Evolutionary conservation across 2,888 invertebrate species (phyloP), one percentile per base, ranked within the genome.

Genomic region (Myopa testacea): DNA sequence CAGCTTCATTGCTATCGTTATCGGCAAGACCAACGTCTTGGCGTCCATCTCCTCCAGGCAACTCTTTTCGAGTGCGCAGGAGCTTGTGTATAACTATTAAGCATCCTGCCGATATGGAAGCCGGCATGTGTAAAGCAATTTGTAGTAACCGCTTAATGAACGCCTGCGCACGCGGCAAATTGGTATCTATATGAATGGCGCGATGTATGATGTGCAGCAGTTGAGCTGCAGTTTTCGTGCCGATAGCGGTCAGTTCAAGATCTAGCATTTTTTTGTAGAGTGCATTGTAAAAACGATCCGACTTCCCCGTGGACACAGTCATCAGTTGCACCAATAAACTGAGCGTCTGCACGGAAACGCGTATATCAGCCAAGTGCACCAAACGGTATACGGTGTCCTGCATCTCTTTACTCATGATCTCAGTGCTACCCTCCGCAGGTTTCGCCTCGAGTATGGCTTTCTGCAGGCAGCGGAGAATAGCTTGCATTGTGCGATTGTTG

Each of bases 121-220:
- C 93, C 16, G 93, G 92, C 86, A 93, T 93, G 82, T 93, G 93
- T 26, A 93, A 88, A n/a, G 93, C 90, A 72, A 94, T 84, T 88
- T 94, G 91, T 12, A 97, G 90, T 76, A 96, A 90, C 40, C 97
- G 90, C 90, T 98, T 99, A 0, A 97, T 89, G 86, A 98, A 97
- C 1, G 97, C 94, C 86, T 94, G 92, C 0, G 95, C 92, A 71
- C 99, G 90, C 5, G 91, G 88, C 0, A 92, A 87, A 82, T 94
- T 93, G 6, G 90, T 90, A 90, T 99, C 99, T 80, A 92, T 93
- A 85, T 93, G 93, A 84, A 98, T 90, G 63, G 97, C 94, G 87
- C 95, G 95, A 89, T 94, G 97, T 34, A 98, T 89, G 77, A 99
- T 92, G 85, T 96, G 97, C 81, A 98, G 91, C 82, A 98, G 93